Base-by-base conservation (phyloP, 2,888 invertebrate genomes). In the Calliopum simillimum region DNA sequence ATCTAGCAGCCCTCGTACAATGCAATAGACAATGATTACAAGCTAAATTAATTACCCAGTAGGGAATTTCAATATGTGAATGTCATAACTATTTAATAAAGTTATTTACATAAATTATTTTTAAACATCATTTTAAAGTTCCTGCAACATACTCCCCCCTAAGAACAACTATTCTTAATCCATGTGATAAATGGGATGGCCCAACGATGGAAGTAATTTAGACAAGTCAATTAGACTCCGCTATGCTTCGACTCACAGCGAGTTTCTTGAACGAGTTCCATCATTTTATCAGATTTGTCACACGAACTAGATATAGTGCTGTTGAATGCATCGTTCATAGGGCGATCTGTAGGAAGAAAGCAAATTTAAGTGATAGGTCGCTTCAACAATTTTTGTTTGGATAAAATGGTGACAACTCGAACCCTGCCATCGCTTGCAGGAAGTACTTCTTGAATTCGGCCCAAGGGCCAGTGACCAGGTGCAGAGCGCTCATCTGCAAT, bases 311-410 rank as follows among this genome's bases (percentile, higher is more conserved):
- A 33, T 33, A 6, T 33, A 6, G 2, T 12, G 6, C n/a, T n/a
- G n/a, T n/a, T n/a, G n/a, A n/a, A n/a, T 16, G 19, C 65, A 43
- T 55, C 25, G 13, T 56, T 4, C 12, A 59, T 43, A 11, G 63
- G 56, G 21, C 58, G 51, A 43, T 61, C 47, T 19, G 47, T 16
- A 4, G 71, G 73, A 14, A 73, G 49, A 63, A 67, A 51, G 11
- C 68, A 63, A 55, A 73, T 69, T 65, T 71, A 71, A n/a, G 68
- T 68, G 19, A 68, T 65, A 19, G 70, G 68, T 12, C 71, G 14
- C 49, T 73, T 73, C 44, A 64, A 58, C 0, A 53, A 4, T 63
- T 70, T 70, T 1, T 63, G 49, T 44, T 66, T 68, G 13, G 63
- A 56, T n/a, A 51, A 59, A 44, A 67, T 55, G 14, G 70, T 51